Base-by-base conservation (phyloP, 1,140 invertebrate species). In the Euschistus heros region DNA sequence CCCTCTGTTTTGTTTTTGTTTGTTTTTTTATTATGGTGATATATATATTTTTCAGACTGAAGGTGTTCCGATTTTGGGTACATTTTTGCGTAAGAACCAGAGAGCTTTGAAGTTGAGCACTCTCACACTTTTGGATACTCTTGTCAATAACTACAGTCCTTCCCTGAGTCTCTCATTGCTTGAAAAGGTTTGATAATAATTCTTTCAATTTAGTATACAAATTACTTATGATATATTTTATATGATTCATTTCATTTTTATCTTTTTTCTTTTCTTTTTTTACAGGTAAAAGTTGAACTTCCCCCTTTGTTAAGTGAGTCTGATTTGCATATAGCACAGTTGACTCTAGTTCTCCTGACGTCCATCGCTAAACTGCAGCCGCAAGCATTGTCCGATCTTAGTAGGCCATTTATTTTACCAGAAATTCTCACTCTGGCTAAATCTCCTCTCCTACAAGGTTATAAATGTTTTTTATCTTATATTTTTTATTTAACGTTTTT, bases 51-150 rank as follows among this genome's bases (percentile, higher is more conserved):
- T 78, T 33, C 74, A 88, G 84, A 81, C 82, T 68, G 92, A 98
- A 72, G 90, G 89, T 15, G 83, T 98, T 69, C 91, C 93, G 22
- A 88, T 97, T 67, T 78, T 98, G 27, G 92, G 94, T 10, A 90
- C 92, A 7, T 98, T 99, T 73, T 77, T 98, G 57, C 82, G 96
- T 46, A 98, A 99, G 78, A 99, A 99, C 79, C 94, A 98, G 75
- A 81, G 97, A 68, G 91, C 94, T 24, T 76, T 99, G 20, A 97
- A 98, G 78, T 76, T 99, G 6, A 87, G 87, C 60, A 97, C 96
- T 0, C 76, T 99, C 7, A 86, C 88, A 46, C 81, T 98, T 61
- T 77, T 99, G 10, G 93, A 97, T 73, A 93, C 92, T 17, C 78
- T 98, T 33, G 86, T 94, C 14, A 86, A 86, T 64, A 91, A 92